phyloP scores from a whole-genome alignment of 2,113 vertebrate genomes.

The Aegotheles bennettii region DNA sequence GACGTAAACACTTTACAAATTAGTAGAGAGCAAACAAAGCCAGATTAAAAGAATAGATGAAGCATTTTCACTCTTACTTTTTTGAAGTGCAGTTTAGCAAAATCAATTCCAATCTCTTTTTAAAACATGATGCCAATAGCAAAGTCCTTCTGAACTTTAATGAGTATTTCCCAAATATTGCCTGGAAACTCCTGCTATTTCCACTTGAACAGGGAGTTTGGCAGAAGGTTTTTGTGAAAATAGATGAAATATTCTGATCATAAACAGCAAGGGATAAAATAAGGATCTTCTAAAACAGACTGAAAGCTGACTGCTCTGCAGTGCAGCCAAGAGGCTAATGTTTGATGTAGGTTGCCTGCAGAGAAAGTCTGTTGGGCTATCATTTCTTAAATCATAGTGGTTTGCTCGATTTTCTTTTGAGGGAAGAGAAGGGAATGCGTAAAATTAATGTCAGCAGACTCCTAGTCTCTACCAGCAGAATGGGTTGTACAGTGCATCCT shows the following conservation, averaged over 20 bases:
- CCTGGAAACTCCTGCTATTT: conserved; percentile 24
- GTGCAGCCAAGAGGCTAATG: conserved; percentile 17
- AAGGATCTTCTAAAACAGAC: conserved; percentile 13
- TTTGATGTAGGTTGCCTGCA: conserved; percentile 52
- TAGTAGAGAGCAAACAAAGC: not conserved
- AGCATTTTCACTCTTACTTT: not conserved
- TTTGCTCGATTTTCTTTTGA: conserved; percentile 44
- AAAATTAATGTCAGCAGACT: conserved; percentile 29
- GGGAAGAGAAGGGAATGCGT: not conserved
- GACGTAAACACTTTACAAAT: not conserved
- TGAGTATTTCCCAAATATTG: not conserved
- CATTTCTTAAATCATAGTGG: conserved; percentile 57
- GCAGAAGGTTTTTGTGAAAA: conserved; percentile 4
- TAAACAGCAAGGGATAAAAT: conserved; percentile 47
- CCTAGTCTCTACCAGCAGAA: not conserved
- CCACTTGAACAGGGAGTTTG: not conserved
- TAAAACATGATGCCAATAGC: not conserved
- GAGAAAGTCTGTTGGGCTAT: conserved; percentile 8
- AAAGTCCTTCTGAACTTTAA: conserved; percentile 19
- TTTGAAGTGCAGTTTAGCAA: not conserved
- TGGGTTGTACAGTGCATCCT: conserved; percentile 4
- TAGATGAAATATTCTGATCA: conserved; percentile 9
- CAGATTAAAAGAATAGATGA: not conserved
- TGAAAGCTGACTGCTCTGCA: conserved; percentile 26
- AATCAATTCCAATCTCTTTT: conserved; percentile 1